phyloP scores from a whole-genome alignment of 2,888 invertebrate genomes.

The Drosophila infuscata region DNA sequence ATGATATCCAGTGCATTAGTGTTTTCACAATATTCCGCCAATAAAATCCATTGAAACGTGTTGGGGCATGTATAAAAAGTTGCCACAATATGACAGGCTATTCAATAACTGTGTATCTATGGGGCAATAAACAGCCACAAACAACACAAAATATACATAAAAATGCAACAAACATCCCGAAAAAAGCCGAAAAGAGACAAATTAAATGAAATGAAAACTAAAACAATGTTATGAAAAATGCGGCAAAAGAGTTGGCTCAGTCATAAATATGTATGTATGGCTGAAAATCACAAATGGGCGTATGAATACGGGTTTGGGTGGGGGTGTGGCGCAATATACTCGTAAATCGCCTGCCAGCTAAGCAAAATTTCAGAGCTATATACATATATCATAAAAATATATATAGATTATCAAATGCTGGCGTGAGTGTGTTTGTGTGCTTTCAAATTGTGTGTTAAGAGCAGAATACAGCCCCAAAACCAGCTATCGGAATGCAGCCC shows the following conservation, averaged over 20 bases:
- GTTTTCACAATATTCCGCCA: slow-evolving; percentile 45
- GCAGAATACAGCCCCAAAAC: slow-evolving; percentile 36
- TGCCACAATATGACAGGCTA: slow-evolving; percentile 74
- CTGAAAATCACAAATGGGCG: slow-evolving; percentile 29
- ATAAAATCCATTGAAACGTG: slow-evolving; percentile 68
- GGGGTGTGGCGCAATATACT: slow-evolving; percentile 38
- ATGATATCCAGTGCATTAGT: slow-evolving; percentile 48
- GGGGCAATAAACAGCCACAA: slow-evolving; percentile 55
- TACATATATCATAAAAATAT: slow-evolving; percentile 79
- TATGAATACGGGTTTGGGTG: slow-evolving; percentile 1
- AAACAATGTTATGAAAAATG: slow-evolving; percentile 62
- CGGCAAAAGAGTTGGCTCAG: slow-evolving; percentile 61
- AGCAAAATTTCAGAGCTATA: slow-evolving; percentile 72
- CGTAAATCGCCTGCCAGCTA: slow-evolving; percentile 75
- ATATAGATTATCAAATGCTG: slow-evolving; percentile 64
- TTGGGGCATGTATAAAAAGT: slow-evolving; percentile 70
- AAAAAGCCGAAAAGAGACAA: slow-evolving; percentile 14
- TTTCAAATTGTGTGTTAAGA: slow-evolving; percentile 74
- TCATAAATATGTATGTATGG: slow-evolving; percentile 67
- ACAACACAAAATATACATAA: slow-evolving; percentile 63
- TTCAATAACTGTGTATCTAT: slow-evolving; percentile 71
- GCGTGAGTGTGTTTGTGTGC: slow-evolving; percentile 26
- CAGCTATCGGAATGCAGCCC: slow-evolving; percentile 40
- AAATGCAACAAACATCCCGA: slow-evolving; percentile 61
- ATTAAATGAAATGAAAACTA: slow-evolving; percentile 59